Percentiles rank a stretch among this genome's conserved stretches.
These are phyloP conservation scores for Synergus gifuensis DNA, from an alignment of 2,888 invertebrate genomes.

Conservation along the genomic window DNA sequence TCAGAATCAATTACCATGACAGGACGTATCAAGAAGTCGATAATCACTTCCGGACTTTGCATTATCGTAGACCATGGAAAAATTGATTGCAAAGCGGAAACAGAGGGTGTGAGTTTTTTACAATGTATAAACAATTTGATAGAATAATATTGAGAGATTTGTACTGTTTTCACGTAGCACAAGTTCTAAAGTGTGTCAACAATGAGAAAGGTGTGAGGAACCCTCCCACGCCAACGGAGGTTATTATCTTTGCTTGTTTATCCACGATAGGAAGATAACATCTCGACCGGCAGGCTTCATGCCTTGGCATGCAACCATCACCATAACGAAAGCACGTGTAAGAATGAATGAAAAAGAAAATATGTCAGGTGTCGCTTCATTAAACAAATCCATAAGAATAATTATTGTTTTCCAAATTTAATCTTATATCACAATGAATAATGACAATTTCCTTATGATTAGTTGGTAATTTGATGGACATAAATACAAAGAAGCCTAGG, in stretches of 20 bases:
- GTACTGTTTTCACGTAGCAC: constrained; percentile 25
- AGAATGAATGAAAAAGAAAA: constrained; percentile 1
- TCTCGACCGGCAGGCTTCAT: constrained; percentile 16
- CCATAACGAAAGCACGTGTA: constrained; percentile 2
- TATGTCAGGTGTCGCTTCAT: neutral
- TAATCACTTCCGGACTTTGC: constrained; percentile 56
- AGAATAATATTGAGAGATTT: constrained; percentile 12
- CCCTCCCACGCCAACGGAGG: constrained; percentile 19
- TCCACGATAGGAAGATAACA: constrained; percentile 38
- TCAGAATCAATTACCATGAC: constrained; percentile 67
- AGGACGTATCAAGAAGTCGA: constrained; percentile 60
- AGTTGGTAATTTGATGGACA: neutral
- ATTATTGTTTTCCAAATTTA: too few relatives aligned
- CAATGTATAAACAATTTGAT: neutral
- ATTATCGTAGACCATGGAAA: neutral
- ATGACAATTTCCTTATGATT: neutral
- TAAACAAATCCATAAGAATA: neutral
- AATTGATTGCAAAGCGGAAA: neutral
- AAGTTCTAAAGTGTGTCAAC: constrained; percentile 33
- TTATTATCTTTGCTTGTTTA: constrained; percentile 41
- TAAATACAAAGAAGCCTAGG: neutral
- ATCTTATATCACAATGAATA: neutral
- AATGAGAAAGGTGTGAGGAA: constrained; percentile 38
- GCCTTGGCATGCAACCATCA: constrained; percentile 22
- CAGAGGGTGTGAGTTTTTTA: neutral